A percentile compares a stretch with the other conserved stretches of the same genome.
phyloP scores from a whole-genome alignment of 2,888 invertebrate genomes.

The Andrena camellia region DNA sequence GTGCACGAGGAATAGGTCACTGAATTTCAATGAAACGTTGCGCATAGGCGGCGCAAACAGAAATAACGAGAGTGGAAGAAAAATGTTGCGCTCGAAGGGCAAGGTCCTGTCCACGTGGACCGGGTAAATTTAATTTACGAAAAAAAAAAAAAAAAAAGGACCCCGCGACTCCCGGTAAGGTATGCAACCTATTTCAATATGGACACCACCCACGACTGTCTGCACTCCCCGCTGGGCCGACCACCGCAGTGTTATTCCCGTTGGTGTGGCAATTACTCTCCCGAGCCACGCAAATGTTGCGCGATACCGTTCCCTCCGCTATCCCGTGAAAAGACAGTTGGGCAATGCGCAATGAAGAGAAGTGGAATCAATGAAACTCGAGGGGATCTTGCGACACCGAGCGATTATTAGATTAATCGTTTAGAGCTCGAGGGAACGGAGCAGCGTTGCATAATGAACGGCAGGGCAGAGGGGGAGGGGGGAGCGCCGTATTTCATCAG shows the following conservation, averaged over 20 bases:
- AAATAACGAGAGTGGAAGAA: neutral
- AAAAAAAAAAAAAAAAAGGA: too few species aligned
- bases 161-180: slow-evolving; percentile 37
- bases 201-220: slow-evolving; percentile 64
- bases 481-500: too few species aligned
- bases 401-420: slow-evolving; percentile 16
- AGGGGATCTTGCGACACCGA: neutral
- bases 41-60: too few species aligned
- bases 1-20: neutral
- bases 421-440: neutral
- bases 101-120: neutral
- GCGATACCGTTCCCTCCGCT: neutral
- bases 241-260: slow-evolving; percentile 64
- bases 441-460: too few species aligned
- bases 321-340: neutral
- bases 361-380: slow-evolving; percentile 9
- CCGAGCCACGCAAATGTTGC: slow-evolving; percentile 16
- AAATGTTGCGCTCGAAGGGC: neutral
- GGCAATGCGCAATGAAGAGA: neutral
- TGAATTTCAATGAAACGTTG: too few species aligned
- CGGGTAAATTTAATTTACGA: slow-evolving; percentile 14
- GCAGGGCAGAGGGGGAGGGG: too few species aligned
- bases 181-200: slow-evolving; percentile 60
- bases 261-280: slow-evolving; percentile 50
- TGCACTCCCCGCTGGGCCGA: slow-evolving; percentile 59